Evolutionary conservation across 2,113 vertebrate species (phyloP).

Genomic region (Elephantulus edwardii): DNA sequence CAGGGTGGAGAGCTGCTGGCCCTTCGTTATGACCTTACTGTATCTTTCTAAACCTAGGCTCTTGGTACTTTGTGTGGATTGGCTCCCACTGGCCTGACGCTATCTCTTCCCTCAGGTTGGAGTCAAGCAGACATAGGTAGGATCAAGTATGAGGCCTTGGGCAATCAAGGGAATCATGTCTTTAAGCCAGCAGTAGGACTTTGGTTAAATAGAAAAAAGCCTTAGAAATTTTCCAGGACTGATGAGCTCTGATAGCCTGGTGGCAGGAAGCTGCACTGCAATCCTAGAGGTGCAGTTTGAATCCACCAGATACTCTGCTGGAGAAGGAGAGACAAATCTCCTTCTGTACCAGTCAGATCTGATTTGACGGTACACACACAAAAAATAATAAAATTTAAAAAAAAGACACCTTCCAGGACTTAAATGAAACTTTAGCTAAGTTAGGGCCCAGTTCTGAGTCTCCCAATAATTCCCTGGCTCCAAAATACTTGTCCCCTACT

Average conservation of each 20-base stretch:
- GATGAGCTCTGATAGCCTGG: no score
- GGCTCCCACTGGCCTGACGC: not conserved
- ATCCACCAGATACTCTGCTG: no score
- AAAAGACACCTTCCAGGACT: not conserved
- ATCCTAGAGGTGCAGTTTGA: no score
- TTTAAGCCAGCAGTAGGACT: not conserved
- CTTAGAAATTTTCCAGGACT: slow-evolving; percentile 39
- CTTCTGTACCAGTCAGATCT: no score
- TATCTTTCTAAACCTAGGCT: slow-evolving; percentile 87
- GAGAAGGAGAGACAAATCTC: no score
- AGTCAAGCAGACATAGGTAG: not conserved
- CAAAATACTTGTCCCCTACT: not conserved
- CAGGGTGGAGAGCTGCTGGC: slow-evolving; percentile 97
- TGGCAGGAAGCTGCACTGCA: no score
- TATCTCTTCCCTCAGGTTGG: slow-evolving; percentile 16
- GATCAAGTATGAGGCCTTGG: slow-evolving; percentile 45
- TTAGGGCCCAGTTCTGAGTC: not conserved
- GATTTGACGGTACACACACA: no score
- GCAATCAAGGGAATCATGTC: slow-evolving; percentile 8
- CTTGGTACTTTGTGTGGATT: slow-evolving; percentile 8
- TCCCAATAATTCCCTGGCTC: not conserved
- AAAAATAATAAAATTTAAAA: no score
- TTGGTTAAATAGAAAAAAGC: slow-evolving; percentile 8
- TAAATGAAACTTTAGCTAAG: not conserved
- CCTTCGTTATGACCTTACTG: slow-evolving; percentile 96